These are phyloP conservation scores for Apostichopus japonicus DNA, from an alignment of 35 echinoderm and acorn worm species.

Conservation along the genomic window DNA sequence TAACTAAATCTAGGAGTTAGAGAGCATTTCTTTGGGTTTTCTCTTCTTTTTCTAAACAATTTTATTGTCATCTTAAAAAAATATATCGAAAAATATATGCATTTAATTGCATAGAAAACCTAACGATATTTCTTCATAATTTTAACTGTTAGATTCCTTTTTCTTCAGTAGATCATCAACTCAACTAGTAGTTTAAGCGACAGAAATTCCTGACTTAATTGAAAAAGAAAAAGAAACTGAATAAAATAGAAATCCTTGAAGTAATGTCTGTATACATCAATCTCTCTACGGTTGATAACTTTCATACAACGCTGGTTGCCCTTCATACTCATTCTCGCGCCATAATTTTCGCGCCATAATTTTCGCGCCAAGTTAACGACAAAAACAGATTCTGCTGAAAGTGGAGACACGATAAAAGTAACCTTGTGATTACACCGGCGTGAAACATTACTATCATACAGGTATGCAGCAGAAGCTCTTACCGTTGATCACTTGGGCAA, in stretches of 20 bases:
- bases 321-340: slow-evolving; percentile 1
- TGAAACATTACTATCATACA: slow-evolving; percentile 30
- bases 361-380: slow-evolving; percentile 34
- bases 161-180: no score
- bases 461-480: background rate
- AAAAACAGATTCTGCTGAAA: slow-evolving; percentile 13
- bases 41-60: no score
- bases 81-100: no score
- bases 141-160: no score
- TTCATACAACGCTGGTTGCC: slow-evolving; percentile 17
- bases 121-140: no score
- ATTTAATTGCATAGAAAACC: no score
- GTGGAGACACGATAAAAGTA: slow-evolving; percentile 30
- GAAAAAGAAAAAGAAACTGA: background rate
- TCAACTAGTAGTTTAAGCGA: no score
- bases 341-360: slow-evolving; percentile 14
- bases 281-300: slow-evolving; percentile 38
- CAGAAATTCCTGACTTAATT: background rate
- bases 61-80: no score
- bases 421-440: slow-evolving; percentile 51
- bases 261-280: background rate
- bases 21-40: no score
- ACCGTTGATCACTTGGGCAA: background rate
- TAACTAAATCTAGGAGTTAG: no score
- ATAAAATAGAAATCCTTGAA: slow-evolving; percentile 32